phyloP scores from a whole-genome alignment of 2,113 vertebrate species.

The Megaleporinus macrocephalus region DNA sequence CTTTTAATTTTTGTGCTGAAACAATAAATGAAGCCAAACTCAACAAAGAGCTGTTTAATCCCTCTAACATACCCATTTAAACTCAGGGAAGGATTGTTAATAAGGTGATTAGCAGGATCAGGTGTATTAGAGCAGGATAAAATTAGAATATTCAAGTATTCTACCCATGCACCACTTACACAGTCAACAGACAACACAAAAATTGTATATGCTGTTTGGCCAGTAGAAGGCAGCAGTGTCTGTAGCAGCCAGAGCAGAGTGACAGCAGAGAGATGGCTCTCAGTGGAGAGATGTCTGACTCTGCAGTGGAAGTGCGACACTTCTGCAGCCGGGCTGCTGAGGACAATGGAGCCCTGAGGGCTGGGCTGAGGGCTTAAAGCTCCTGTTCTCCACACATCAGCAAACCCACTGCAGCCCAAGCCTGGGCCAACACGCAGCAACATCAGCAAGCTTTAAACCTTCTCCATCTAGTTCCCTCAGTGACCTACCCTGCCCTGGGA shows the following conservation, averaged over 20 bases:
- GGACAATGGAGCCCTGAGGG: constrained; percentile 65
- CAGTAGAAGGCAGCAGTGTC: constrained; percentile 75
- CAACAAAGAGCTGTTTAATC: neutral
- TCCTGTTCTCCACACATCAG: constrained; percentile 51
- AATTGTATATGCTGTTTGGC: constrained; percentile 45
- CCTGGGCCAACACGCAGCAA: constrained; percentile 2
- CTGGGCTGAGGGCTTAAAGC: constrained; percentile 36
- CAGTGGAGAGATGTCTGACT: constrained; percentile 69
- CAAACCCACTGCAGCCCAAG: constrained; percentile 14
- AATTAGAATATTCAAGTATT: neutral
- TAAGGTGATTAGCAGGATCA: neutral
- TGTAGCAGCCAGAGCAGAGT: constrained; percentile 57
- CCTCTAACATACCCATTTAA: neutral
- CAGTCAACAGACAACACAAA: neutral
- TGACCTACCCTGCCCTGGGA: constrained; percentile 20
- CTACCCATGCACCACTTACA: neutral
- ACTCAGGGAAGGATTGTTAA: neutral
- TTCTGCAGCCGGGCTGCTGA: constrained; percentile 67
- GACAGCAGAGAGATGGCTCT: constrained; percentile 72
- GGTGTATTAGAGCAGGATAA: neutral
- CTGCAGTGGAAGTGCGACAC: constrained; percentile 82
- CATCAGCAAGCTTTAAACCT: constrained; percentile 2
- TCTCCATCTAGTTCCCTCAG: constrained; percentile 2
- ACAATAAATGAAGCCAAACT: too few relatives aligned
- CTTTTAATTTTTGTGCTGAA: too few relatives aligned